Evolutionary conservation across 2,113 vertebrate genomes (phyloP).

Genomic region (Lampris incognitus): DNA sequence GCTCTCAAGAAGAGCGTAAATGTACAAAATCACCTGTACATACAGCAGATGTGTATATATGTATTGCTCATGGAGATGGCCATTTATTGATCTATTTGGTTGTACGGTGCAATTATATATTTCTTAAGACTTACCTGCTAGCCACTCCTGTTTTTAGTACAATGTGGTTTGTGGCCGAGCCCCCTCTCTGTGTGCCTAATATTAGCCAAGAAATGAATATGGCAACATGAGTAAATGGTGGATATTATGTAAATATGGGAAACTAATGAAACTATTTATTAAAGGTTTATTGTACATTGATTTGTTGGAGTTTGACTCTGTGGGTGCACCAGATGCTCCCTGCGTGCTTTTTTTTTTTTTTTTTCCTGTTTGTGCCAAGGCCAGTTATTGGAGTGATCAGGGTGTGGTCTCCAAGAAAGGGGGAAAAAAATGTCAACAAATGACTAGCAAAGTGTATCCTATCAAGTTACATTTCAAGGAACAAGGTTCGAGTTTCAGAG

Average conservation of each 20-base stretch:
- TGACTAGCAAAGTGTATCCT: neutral
- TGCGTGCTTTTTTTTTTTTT: neutral
- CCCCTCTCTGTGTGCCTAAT: slow-evolving; percentile 80
- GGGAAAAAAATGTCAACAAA: neutral
- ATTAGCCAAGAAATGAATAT: slow-evolving; percentile 79
- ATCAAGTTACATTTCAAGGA: neutral
- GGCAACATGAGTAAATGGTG: slow-evolving; percentile 77
- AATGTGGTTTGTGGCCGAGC: slow-evolving; percentile 75
- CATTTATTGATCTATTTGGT: slow-evolving; percentile 62
- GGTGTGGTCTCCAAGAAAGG: neutral
- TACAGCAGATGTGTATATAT: slow-evolving; percentile 70
- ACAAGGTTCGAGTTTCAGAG: too few relatives aligned
- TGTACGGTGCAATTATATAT: slow-evolving; percentile 67
- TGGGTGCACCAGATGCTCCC: neutral
- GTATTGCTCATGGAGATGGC: slow-evolving; percentile 62
- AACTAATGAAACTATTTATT: slow-evolving; percentile 88
- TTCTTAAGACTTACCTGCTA: slow-evolving; percentile 70
- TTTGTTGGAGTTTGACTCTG: slow-evolving; percentile 38
- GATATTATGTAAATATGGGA: slow-evolving; percentile 83
- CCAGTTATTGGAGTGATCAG: neutral
- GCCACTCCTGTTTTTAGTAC: slow-evolving; percentile 76
- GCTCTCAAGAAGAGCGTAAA: slow-evolving; percentile 57
- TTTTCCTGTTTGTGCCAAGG: neutral
- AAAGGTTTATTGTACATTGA: slow-evolving; percentile 85
- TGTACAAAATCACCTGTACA: slow-evolving; percentile 64